These are phyloP conservation scores for Calameuta filiformis DNA, from an alignment of 2,888 invertebrate species.

Conservation along the genomic window DNA sequence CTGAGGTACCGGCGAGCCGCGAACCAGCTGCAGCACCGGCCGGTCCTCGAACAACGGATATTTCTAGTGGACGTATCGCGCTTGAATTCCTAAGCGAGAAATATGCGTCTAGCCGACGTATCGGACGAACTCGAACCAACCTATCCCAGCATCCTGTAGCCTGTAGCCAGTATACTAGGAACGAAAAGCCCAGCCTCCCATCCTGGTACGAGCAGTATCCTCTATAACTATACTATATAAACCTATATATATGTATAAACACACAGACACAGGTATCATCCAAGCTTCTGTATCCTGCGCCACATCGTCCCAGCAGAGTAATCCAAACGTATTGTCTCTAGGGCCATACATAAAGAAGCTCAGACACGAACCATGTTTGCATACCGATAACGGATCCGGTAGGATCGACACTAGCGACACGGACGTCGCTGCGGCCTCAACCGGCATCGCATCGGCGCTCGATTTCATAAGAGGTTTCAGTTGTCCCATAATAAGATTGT, in stretches of 20 bases:
- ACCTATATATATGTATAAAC: neutral
- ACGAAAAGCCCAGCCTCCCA: too few species aligned
- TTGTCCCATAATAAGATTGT: too few species aligned
- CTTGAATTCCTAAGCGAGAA: conserved; percentile 38
- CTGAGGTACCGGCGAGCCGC: too few species aligned
- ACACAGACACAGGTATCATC: neutral
- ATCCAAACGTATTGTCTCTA: conserved; percentile 40
- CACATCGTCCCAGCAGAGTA: conserved; percentile 21
- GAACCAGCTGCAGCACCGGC: too few species aligned
- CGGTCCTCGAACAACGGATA: neutral
- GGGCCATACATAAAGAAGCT: conserved; percentile 18
- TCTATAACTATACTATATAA: neutral
- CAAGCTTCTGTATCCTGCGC: neutral
- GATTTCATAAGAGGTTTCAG: too few species aligned
- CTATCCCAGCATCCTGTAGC: conserved; percentile 1
- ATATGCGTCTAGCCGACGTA: conserved; percentile 37
- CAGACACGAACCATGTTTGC: neutral
- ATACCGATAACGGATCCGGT: too few species aligned
- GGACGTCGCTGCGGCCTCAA: too few species aligned
- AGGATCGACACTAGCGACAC: too few species aligned
- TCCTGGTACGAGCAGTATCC: neutral
- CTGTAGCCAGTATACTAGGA: too few species aligned
- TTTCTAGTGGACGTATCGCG: conserved; percentile 8
- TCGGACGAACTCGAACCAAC: conserved; percentile 19
- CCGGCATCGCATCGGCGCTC: too few species aligned